These are phyloP conservation scores for Acrocephalus kingi DNA, from an alignment of 2,113 vertebrate genomes.

Conservation along the genomic window DNA sequence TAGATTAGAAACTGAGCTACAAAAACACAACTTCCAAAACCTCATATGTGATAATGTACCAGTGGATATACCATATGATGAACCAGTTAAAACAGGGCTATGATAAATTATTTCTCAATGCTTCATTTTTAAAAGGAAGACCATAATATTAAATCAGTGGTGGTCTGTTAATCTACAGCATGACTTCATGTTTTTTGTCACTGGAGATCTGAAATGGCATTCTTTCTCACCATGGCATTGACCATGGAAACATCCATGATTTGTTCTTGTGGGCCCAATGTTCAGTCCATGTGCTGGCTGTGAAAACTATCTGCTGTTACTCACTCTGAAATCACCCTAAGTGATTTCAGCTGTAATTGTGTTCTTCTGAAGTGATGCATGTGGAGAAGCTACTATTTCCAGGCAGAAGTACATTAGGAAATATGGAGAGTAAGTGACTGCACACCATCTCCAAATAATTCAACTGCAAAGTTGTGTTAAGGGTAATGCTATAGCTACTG, in stretches of 20 bases:
- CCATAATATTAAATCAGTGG: background rate
- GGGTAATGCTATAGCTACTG: background rate
- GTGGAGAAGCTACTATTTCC: background rate
- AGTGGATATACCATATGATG: background rate
- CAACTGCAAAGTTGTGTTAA: background rate
- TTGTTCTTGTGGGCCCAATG: background rate
- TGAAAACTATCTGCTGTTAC: background rate
- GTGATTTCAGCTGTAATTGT: background rate
- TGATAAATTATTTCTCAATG: background rate
- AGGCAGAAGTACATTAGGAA: background rate
- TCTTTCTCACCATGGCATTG: background rate
- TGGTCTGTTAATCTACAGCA: background rate
- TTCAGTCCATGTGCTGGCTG: background rate
- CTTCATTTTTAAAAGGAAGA: background rate
- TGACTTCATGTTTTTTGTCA: background rate
- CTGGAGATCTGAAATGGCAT: background rate
- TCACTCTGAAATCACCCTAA: background rate
- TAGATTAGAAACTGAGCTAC: constrained; percentile 12
- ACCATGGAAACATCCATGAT: background rate
- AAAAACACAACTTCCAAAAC: background rate
- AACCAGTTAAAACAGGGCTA: background rate
- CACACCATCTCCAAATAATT: background rate
- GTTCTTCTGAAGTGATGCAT: background rate
- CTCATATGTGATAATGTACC: background rate
- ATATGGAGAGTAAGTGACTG: background rate